Evolutionary conservation across 2,888 invertebrate genomes (phyloP).

Genomic region (Doris montereyensis): DNA sequence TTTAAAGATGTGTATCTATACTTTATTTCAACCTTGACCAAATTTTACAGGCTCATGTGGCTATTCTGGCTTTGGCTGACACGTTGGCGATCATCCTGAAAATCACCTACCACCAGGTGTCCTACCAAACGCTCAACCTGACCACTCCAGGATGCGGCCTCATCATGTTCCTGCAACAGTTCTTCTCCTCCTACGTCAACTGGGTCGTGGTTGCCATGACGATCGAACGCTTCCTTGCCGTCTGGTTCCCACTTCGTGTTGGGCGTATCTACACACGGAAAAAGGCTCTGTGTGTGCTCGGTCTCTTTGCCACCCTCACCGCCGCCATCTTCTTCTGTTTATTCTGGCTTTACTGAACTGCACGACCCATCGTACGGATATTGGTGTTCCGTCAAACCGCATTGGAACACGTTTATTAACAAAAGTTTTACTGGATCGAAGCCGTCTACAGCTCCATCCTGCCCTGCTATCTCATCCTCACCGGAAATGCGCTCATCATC

Average conservation of each 20-base stretch:
- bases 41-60: slow-evolving; percentile 34
- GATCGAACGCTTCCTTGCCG: slow-evolving; percentile 62
- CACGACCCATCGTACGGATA: not conserved
- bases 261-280: slow-evolving; percentile 46
- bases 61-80: slow-evolving; percentile 32
- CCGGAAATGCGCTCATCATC: slow-evolving; percentile 61
- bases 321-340: slow-evolving; percentile 27
- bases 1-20: no score
- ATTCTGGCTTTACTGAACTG: slow-evolving; percentile 37
- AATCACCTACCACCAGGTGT: slow-evolving; percentile 8
- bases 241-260: slow-evolving; percentile 63
- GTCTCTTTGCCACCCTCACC: slow-evolving; percentile 48
- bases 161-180: slow-evolving; percentile 56
- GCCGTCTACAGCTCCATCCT: slow-evolving; percentile 54
- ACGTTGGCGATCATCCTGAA: slow-evolving; percentile 28
- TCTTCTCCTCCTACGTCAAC: slow-evolving; percentile 57
- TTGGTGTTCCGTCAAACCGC: slow-evolving; percentile 5
- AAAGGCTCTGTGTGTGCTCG: slow-evolving; percentile 45
- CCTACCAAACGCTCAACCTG: not conserved
- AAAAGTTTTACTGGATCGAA: slow-evolving; percentile 59
- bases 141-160: slow-evolving; percentile 50
- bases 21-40: not conserved
- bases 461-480: slow-evolving; percentile 55
- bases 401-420: slow-evolving; percentile 46
- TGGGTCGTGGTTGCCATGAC: slow-evolving; percentile 68